phyloP scores from a whole-genome alignment of 2,888 invertebrate species.

The Sarcophaga variegata region DNA sequence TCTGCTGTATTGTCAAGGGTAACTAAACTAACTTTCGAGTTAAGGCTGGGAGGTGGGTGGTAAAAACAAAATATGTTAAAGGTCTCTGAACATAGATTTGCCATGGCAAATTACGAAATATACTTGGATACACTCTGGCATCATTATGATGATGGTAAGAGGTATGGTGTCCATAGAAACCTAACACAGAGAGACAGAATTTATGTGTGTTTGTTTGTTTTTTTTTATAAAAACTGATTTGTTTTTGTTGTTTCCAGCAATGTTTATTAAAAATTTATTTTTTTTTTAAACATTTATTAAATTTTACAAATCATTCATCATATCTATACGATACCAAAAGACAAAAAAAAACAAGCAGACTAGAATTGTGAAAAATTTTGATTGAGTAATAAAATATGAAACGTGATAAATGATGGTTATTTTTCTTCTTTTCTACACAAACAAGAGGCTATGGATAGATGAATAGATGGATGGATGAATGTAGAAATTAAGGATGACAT shows the following conservation, averaged over 20 bases:
- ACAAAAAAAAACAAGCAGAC: not conserved
- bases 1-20: constrained; percentile 55
- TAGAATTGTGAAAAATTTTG: constrained; percentile 8
- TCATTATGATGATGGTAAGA: constrained; percentile 23
- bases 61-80: constrained; percentile 11
- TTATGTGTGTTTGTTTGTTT: constrained; percentile 18
- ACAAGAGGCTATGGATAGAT: too few relatives aligned
- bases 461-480: too few relatives aligned
- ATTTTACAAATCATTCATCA: constrained; percentile 3
- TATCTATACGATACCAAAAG: too few relatives aligned
- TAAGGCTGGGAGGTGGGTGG: not conserved
- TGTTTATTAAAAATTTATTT: constrained; percentile 6
- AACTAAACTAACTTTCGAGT: constrained; percentile 43
- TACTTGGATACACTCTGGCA: not conserved
- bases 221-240: constrained; percentile 50
- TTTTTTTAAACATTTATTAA: constrained; percentile 34
- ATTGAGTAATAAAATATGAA: constrained; percentile 25
- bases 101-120: constrained; percentile 45
- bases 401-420: not conserved
- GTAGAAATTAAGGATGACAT: too few relatives aligned
- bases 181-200: not conserved
- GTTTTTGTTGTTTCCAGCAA: not conserved
- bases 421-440: not conserved
- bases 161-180: not conserved
- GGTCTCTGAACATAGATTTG: constrained; percentile 28